These are phyloP conservation scores for Platygyra sinensis DNA, from an alignment of 64 coral and sea anemone species.

Conservation along the genomic window DNA sequence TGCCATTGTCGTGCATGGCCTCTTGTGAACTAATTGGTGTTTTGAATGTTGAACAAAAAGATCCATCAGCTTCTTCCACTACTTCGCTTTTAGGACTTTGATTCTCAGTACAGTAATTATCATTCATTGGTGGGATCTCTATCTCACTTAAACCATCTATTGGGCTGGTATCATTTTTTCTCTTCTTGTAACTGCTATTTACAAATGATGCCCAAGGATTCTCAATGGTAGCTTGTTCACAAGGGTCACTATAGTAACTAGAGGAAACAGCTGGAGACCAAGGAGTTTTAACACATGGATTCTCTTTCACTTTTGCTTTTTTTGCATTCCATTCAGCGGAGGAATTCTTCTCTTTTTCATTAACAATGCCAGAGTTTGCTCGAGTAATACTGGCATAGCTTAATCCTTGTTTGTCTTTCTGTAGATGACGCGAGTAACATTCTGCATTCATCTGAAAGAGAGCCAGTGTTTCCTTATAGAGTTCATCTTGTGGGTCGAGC, in stretches of 20 bases:
- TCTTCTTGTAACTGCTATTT: constrained; percentile 1
- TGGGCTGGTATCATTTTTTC: neutral
- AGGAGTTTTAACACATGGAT: neutral
- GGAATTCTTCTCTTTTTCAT: neutral
- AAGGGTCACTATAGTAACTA: neutral
- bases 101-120: neutral
- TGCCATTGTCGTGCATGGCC: neutral
- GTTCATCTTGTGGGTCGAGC: neutral
- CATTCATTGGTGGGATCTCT: constrained; percentile 1
- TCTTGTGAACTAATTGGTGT: neutral
- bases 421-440: neutral
- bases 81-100: neutral
- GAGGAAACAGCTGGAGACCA: neutral
- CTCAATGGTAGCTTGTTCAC: neutral
- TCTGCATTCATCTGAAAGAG: neutral
- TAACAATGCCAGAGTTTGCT: neutral
- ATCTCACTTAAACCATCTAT: constrained; percentile 38
- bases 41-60: neutral
- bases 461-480: constrained; percentile 37
- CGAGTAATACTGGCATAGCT: constrained; percentile 21
- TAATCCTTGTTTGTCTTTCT: neutral
- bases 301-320: neutral
- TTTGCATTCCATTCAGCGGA: neutral
- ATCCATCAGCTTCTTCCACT: neutral
- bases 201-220: constrained; percentile 21